Evolutionary conservation across 2,113 vertebrate genomes (phyloP).

Genomic region (Phasianus colchicus): DNA sequence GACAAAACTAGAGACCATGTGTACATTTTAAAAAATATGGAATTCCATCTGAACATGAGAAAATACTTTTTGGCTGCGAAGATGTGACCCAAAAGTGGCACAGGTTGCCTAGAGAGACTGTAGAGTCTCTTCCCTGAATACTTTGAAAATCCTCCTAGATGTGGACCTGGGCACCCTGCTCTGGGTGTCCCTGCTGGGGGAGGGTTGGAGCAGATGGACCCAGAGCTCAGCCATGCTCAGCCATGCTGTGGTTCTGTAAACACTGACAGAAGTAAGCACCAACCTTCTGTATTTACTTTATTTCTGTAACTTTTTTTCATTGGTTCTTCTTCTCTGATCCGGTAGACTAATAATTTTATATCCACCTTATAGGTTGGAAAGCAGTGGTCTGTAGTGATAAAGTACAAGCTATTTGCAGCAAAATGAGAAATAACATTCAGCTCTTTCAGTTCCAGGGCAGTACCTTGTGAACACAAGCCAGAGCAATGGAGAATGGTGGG

Average conservation of each 20-base stretch:
- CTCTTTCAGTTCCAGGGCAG: background rate
- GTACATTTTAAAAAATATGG: background rate
- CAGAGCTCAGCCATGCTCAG: background rate
- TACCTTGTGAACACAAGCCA: background rate
- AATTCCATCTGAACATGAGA: background rate
- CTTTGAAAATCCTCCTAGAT: background rate
- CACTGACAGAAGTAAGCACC: background rate
- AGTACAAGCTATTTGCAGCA: background rate
- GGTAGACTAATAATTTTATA: background rate
- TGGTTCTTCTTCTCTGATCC: background rate
- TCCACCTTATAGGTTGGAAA: background rate
- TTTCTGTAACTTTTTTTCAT: background rate
- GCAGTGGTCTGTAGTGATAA: background rate
- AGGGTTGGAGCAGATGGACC: background rate
- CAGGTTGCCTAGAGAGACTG: background rate
- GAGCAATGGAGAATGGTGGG: background rate
- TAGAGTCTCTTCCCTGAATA: background rate
- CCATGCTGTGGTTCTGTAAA: background rate
- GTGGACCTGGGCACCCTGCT: background rate
- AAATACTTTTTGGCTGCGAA: background rate
- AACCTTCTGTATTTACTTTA: background rate
- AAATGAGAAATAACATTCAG: background rate
- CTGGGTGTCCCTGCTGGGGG: background rate
- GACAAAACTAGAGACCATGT: background rate
- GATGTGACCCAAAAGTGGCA: background rate